Conservation (phyloP, 2,888 invertebrate species). For the Crepidodera aurea region DNA sequence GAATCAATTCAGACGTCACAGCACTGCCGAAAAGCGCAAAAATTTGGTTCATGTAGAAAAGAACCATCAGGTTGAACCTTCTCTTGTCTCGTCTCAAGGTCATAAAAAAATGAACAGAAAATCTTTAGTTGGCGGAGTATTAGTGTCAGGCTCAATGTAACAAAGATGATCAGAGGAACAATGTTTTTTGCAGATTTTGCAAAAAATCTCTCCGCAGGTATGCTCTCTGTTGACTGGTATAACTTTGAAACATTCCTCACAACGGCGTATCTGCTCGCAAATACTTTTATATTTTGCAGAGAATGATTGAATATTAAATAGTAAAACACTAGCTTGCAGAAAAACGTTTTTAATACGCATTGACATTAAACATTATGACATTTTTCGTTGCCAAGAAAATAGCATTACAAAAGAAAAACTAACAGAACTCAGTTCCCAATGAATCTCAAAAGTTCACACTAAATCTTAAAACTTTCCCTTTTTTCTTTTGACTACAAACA, state of each 20-base stretch:
- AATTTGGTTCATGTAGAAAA: constrained; percentile 26
- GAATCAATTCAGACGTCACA: constrained; percentile 6
- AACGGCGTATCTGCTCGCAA: constrained; percentile 15
- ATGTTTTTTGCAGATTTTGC: neutral
- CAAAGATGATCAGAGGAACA: constrained; percentile 26
- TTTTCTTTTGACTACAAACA: too few relatives aligned
- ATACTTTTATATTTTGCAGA: too few relatives aligned
- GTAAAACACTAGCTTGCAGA: too few relatives aligned
- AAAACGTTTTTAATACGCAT: too few relatives aligned
- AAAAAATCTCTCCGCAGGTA: constrained; percentile 18
- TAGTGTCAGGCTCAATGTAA: constrained; percentile 25
- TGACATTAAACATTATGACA: too few relatives aligned
- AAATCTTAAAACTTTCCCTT: too few relatives aligned
- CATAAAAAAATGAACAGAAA: constrained; percentile 39
- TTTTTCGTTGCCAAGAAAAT: too few relatives aligned
- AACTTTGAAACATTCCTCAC: constrained; percentile 24
- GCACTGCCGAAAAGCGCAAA: constrained; percentile 1
- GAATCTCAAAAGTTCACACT: too few relatives aligned
- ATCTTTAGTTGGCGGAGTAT: constrained; percentile 13
- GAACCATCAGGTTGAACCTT: constrained; percentile 3
- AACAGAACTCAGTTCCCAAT: too few relatives aligned
- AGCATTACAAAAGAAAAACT: too few relatives aligned
- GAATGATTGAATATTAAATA: too few relatives aligned
- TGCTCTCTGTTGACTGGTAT: constrained; percentile 1
- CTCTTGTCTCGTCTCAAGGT: constrained; percentile 40